Conservation (phyloP, 2,113 vertebrate genomes). For the Myrmecophaga tridactyla region DNA sequence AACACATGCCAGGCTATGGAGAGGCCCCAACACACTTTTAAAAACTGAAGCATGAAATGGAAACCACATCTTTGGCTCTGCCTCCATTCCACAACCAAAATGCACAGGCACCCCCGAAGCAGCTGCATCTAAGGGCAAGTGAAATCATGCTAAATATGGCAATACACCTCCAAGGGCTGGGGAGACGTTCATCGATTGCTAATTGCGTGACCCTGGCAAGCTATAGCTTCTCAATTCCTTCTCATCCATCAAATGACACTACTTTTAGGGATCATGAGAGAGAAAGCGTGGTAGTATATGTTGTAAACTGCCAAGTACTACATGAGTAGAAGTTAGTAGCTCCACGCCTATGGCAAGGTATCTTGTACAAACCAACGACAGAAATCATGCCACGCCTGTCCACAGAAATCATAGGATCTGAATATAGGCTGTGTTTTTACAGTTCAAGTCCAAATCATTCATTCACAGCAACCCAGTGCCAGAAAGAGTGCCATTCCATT, state of each 20-base stretch:
- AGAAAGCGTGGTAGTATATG: background rate
- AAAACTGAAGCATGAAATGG: background rate
- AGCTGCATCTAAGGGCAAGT: fast-evolving
- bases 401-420: background rate
- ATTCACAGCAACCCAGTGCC: background rate
- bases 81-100: background rate
- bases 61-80: background rate
- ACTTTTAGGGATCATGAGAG: no score
- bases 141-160: fast-evolving
- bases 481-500: background rate
- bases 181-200: background rate
- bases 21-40: background rate
- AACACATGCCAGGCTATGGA: background rate
- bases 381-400: background rate
- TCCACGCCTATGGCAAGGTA: background rate
- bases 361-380: background rate
- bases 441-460: background rate
- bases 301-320: background rate
- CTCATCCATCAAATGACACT: background rate
- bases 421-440: background rate
- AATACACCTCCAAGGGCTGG: background rate
- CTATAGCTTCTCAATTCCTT: background rate
- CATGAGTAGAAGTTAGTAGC: background rate
- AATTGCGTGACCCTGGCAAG: background rate
- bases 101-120: background rate